Evolutionary conservation across 2,888 invertebrate species (phyloP), one percentile per base, ranked within the genome.

Genomic region (Neoascia interrupta): DNA sequence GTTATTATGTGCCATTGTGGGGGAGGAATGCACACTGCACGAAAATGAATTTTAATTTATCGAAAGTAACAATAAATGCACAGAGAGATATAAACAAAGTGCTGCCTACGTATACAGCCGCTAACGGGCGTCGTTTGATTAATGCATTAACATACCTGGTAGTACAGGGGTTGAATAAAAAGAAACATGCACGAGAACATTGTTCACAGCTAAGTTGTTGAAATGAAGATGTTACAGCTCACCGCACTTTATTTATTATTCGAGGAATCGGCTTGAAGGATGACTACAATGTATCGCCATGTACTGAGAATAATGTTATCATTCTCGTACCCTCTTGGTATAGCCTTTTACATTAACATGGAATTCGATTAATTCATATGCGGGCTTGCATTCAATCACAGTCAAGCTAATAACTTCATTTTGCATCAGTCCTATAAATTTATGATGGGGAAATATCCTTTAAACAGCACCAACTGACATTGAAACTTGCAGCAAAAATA

Each of bases 91-190:
- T 28, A n/a, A 56, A 34, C 34, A 5, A 73, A 73, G 60, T 79
- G 79, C 73, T 73, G 73, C 79, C 73, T 61, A 73, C 79, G 18
- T 31, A 31, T 47, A 43, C 23, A n/a, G n/a, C 60, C 51, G 73
- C 68, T 73, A 79, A 73, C 79, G 73, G 70, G 66, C 73, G 64
- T n/a, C n/a, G n/a, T 61, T 79, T 73, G 79, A 79, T 79, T 76
- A 73, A 79, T 73, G 61, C 26, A 79, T 79, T 79, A 37, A 68
- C 79, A 79, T 79, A 68, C 79, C 51, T 49, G 73, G 51, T 56
- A n/a, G n/a, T n/a, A n/a, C n/a, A n/a, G n/a, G n/a, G n/a, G n/a
- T n/a, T n/a, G n/a, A n/a, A n/a, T n/a, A n/a, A n/a, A n/a, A n/a
- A n/a, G n/a, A n/a, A n/a, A n/a, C n/a, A n/a, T n/a, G n/a, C n/a